Evolutionary conservation across 2,888 invertebrate genomes (phyloP).

Genomic region (Tromatobia lineatoria): DNA sequence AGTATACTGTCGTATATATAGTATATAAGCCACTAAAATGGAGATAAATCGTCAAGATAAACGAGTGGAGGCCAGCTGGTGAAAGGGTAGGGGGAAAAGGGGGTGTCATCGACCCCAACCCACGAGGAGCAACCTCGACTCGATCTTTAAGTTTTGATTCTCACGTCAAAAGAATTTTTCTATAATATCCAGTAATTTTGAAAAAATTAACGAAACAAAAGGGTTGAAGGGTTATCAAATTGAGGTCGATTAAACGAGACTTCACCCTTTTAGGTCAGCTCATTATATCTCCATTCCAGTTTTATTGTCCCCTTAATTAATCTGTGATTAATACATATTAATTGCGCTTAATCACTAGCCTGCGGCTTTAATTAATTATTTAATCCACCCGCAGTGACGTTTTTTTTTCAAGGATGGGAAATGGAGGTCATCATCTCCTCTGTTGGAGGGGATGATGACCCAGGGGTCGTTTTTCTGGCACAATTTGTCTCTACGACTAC

Average conservation of each 20-base stretch:
- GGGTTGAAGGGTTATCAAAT: not conserved
- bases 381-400: not conserved
- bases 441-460: not conserved
- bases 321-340: not conserved
- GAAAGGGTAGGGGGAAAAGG: not conserved
- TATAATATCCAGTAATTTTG: too few relatives aligned
- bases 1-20: not conserved
- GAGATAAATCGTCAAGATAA: conserved; percentile 43
- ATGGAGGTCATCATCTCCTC: conserved; percentile 10
- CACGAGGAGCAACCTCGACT: not conserved
- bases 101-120: conserved; percentile 18
- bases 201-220: not conserved
- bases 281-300: not conserved
- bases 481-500: conserved; percentile 1
- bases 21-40: conserved; percentile 17
- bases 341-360: not conserved
- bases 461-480: not conserved
- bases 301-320: not conserved
- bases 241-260: not conserved
- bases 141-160: conserved; percentile 10
- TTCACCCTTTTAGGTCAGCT: not conserved
- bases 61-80: conserved; percentile 16
- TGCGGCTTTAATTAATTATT: not conserved
- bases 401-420: not conserved
- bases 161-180: not conserved